Base-by-base conservation (phyloP, 1,140 invertebrate species). In the Pseudomyrmex flavicornis region DNA sequence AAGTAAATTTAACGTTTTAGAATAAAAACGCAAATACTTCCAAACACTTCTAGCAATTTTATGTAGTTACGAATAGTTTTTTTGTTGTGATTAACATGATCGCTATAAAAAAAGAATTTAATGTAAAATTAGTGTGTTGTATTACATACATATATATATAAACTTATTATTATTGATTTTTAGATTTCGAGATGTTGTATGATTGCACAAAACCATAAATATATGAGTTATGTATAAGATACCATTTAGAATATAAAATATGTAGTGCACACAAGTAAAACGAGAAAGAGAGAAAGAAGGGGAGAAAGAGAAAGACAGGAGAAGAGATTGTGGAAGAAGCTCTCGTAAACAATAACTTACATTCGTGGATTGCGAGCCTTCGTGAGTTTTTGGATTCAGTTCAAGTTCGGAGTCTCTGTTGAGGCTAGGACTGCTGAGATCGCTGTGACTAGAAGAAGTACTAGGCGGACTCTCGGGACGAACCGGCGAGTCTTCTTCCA, bases 361-460 rank as follows among this genome's bases (percentile, higher is more conserved):
- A 70, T 93, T 94, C 35, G 91, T 84, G 9, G 89, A 77, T 59
- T 92, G 92, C 1, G 88, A 91, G 12, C 86, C 84, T 82, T 94
- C 93, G 9, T 89, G 91, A 74, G 87, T 72, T 72, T 92, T 94
- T 0, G 93, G 93, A 76, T 94, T 95, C 69, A 96, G 95, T 88
- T 96, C 96, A 70, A 96, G 92, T 87, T 97, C 96, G 0, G 95
- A 96, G 83, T 96, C 96, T 15, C 96, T 94, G 90, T 96, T 96
- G 65, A 96, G 96, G 82, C 96, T 96, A 10, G 96, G 96, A 50
- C 96, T 96, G 88, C 96, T 96, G 0, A 96, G 91, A 92, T 97
- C 96, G 61, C 96, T 96, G 85, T 96, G 96, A 88, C 95, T 95
- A 70, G 96, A 96, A n/a, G 96, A 96, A 1, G 96, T 96, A 13